phyloP scores from a whole-genome alignment of 2,888 invertebrate genomes.

The Nebria brevicollis region DNA sequence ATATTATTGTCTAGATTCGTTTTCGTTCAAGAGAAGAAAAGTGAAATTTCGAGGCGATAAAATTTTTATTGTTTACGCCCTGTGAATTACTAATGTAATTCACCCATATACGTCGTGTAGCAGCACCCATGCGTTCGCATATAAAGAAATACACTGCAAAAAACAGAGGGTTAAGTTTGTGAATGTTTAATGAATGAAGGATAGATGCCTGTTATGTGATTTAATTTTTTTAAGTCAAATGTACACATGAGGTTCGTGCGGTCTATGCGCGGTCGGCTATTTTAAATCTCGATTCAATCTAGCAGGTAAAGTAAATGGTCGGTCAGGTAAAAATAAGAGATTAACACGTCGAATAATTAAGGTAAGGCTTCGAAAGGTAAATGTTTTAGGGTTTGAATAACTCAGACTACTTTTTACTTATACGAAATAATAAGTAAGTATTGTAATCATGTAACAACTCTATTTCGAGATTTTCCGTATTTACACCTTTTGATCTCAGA shows the following conservation, averaged over 20 bases:
- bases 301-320: neutral
- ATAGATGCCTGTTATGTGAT: conserved; percentile 38
- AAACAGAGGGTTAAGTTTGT: neutral
- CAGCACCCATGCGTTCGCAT: neutral
- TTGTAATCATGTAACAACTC: too few species aligned
- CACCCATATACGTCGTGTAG: neutral
- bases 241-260: conserved; percentile 13
- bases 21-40: neutral
- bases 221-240: conserved; percentile 40
- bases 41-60: neutral
- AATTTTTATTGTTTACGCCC: neutral
- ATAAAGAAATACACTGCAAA: neutral
- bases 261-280: neutral
- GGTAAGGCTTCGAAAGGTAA: neutral
- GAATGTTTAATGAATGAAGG: conserved; percentile 38
- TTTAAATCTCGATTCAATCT: neutral
- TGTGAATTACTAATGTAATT: neutral
- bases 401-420: too few species aligned
- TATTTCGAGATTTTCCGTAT: too few species aligned
- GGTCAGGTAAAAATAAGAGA: neutral
- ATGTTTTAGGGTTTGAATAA: neutral
- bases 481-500: too few species aligned
- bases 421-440: too few species aligned
- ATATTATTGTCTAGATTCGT: neutral
- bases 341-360: neutral